Evolutionary conservation across 2,888 invertebrate species (phyloP), one percentile per base, ranked within the genome.

Genomic region (Orthonychiurus folsomi): DNA sequence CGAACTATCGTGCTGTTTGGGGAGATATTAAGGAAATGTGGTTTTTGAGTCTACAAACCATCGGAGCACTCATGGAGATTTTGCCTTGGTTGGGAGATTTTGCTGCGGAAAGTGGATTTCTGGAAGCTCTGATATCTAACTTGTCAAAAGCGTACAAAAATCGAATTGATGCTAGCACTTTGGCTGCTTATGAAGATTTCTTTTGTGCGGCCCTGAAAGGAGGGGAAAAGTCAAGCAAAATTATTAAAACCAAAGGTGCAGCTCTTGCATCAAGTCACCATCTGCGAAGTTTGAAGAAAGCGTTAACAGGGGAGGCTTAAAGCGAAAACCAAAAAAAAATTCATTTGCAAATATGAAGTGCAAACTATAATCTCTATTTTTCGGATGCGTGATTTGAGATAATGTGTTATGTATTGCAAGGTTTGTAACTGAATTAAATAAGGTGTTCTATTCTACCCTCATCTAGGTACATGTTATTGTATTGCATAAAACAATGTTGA

Each of bases 1-100:
- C 90, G 80, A 80, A 85, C 1, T 93, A 93, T 77, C 90, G 91
- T 75, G 87, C 88, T 75, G 82, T 85, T 74, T 93, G 93, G 93
- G 85, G 85, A 80, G 92, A 93, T 76, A 82, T 93, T 64, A 88
- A 87, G 76, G 93, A 93, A 75, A 79, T 93, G 18, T 93, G 93
- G 93, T 93, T 92, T 77, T 80, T 93, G 66, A 93, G 93, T 24
- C 91, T 93, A 90, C 93, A 93, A 77, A 92, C 93, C 1, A 86
- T 93, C 82, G 85, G 89, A 74, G 85, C 86, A 37, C 85, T 92
- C 0, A 78, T 93, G 50, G 84, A 88, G 21, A 82, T 86, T 65
- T 84, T 92, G 66, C 89, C 91, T 2, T 92, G 92, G 92, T 85
- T 92, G 66, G 89, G 89, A 0, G 90, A 92, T 74, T 92, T 92